These are phyloP conservation scores for Heterohyrax brucei DNA, from an alignment of 2,797 vertebrate species.

Conservation along the genomic window DNA sequence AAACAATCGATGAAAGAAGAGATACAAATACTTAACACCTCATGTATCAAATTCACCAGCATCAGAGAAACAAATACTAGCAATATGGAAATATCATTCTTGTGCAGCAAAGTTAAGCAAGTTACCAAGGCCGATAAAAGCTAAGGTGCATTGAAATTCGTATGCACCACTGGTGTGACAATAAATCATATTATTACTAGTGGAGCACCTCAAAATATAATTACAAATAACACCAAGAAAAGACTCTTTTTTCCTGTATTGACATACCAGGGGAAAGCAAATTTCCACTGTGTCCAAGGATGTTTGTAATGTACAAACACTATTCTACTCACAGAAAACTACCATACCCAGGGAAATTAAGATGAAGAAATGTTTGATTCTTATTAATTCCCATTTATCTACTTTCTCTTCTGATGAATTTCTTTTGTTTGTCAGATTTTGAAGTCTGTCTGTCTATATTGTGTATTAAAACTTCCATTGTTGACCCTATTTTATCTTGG, in stretches of 20 bases:
- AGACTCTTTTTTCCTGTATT: background rate
- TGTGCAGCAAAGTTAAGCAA: background rate
- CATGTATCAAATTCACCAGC: background rate
- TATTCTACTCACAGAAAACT: background rate
- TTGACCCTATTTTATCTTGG: no score
- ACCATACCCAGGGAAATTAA: conserved; percentile 25
- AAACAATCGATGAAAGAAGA: background rate
- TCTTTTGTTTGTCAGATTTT: no score
- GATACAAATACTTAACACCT: background rate
- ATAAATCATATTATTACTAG: background rate
- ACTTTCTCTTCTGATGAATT: no score
- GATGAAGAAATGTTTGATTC: background rate
- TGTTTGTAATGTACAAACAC: background rate
- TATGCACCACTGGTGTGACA: background rate
- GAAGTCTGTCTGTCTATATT: no score
- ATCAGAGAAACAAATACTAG: background rate
- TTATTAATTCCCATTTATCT: no score
- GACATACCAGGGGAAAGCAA: background rate
- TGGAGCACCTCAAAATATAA: conserved; percentile 9
- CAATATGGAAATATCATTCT: background rate
- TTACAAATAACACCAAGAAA: conserved; percentile 14
- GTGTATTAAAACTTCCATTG: no score
- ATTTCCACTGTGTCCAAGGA: background rate
- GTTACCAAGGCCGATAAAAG: background rate
- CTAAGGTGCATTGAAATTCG: conserved; percentile 30